phyloP scores from a whole-genome alignment of 2,888 invertebrate genomes.

The Rhingia campestris region DNA sequence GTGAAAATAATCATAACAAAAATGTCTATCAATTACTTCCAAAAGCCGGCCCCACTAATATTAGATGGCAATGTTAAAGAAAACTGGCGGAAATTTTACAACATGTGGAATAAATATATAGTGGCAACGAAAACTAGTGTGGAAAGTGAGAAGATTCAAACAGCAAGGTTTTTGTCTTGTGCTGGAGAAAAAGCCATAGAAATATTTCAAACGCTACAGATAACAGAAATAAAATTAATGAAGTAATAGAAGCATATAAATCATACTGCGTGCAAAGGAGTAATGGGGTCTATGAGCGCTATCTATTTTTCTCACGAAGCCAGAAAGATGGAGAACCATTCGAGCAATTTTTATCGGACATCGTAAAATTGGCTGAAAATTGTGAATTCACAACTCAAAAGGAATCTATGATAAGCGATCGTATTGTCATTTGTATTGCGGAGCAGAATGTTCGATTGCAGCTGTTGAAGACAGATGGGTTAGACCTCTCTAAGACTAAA shows the following conservation, averaged over 20 bases:
- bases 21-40: too few relatives aligned
- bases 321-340: conserved; percentile 76
- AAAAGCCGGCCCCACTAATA: conserved; percentile 9
- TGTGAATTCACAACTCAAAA: too few relatives aligned
- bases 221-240: conserved; percentile 20
- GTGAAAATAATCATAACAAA: too few relatives aligned
- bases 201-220: conserved; percentile 46
- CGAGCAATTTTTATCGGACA: conserved; percentile 76
- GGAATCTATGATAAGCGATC: too few relatives aligned
- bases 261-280: conserved; percentile 64
- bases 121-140: too few relatives aligned
- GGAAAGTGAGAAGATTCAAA: too few relatives aligned
- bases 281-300: conserved; percentile 75
- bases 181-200: too few relatives aligned
- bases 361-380: conserved; percentile 74
- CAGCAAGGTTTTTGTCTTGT: too few relatives aligned
- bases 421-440: too few relatives aligned
- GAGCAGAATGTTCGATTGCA: too few relatives aligned
- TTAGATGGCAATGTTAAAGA: conserved; percentile 32
- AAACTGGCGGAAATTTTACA: conserved; percentile 14
- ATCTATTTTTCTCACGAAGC: conserved; percentile 74
- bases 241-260: conserved; percentile 52
- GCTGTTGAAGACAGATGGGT: too few relatives aligned
- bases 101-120: conserved; percentile 41
- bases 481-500: too few relatives aligned